Evolutionary conservation across 2,888 invertebrate species (phyloP).

Genomic region (Candidula unifasciata): DNA sequence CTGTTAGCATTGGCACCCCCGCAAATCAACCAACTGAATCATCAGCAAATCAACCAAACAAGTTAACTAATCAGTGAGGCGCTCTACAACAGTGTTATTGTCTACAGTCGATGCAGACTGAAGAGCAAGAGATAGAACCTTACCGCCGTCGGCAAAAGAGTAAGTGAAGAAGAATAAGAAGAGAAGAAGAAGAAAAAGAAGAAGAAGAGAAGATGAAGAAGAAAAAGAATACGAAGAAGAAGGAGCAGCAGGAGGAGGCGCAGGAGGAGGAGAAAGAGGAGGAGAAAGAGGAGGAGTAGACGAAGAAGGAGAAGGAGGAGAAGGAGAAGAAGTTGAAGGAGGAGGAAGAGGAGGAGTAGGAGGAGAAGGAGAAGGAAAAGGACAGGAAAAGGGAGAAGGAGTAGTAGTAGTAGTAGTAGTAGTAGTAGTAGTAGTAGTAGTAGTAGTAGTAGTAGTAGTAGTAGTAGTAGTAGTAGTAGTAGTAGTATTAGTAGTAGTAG

Average conservation of each 20-base stretch:
- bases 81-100: no score
- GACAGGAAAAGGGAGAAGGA: neutral
- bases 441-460: neutral
- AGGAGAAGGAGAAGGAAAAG: slow-evolving; percentile 11
- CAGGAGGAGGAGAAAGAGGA: neutral
- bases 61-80: no score
- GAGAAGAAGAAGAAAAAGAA: neutral
- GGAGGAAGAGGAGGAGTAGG: neutral
- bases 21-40: no score
- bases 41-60: no score
- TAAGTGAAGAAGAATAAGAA: neutral
- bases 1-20: no score
- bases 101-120: no score
- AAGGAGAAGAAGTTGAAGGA: neutral
- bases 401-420: neutral
- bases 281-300: neutral
- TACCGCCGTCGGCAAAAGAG: no score
- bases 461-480: slow-evolving; percentile 14
- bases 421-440: neutral
- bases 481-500: neutral
- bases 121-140: no score
- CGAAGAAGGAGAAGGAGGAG: neutral
- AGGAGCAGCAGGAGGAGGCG: neutral
- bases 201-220: neutral
- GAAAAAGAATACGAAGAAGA: neutral